Percentiles rank a stretch among this genome's conserved stretches.
Evolutionary conservation across 2,113 vertebrate species (phyloP).

Genomic region (Lophochroa leadbeateri): DNA sequence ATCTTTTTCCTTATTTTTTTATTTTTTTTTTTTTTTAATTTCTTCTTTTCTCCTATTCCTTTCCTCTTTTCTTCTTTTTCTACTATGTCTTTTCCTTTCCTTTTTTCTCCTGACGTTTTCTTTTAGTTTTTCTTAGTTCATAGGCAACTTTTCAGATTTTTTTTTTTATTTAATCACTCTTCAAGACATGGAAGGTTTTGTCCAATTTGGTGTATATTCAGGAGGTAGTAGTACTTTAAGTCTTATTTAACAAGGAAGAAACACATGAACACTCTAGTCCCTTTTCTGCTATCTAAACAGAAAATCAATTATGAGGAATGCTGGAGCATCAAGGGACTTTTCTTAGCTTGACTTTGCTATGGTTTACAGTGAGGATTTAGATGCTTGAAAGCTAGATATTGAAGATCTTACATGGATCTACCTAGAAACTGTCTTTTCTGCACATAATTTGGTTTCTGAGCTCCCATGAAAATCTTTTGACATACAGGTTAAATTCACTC

Average conservation of each 20-base stretch:
- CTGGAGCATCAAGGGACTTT: background rate
- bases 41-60: fast-evolving
- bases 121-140: background rate
- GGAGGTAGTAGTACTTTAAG: background rate
- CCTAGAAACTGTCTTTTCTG: background rate
- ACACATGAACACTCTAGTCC: background rate
- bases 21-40: fast-evolving
- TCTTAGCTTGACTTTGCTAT: background rate
- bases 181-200: background rate
- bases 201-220: background rate
- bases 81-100: background rate
- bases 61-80: too few species aligned
- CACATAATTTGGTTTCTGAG: background rate
- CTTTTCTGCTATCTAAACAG: background rate
- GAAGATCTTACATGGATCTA: background rate
- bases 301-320: background rate
- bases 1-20: fast-evolving
- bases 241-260: background rate
- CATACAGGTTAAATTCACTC: background rate
- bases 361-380: background rate
- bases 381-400: background rate
- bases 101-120: background rate
- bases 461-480: background rate
- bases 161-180: background rate
- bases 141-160: background rate